Conservation (phyloP, 2,113 vertebrate genomes). For the Jacana jacana region DNA sequence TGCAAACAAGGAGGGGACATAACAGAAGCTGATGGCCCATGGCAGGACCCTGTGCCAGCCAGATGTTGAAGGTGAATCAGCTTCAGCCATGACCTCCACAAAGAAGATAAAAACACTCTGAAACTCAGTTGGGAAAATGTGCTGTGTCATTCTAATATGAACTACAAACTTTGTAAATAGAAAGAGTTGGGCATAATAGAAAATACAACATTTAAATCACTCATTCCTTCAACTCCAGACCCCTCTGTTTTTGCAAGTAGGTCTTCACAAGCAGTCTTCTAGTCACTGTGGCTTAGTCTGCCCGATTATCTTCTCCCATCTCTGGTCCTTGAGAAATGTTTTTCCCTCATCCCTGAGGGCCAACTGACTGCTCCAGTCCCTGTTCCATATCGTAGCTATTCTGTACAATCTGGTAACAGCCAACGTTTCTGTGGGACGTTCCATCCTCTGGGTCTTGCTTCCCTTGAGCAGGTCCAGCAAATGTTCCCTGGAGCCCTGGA, state of each 20-base stretch:
- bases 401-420: background rate
- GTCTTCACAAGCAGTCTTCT: background rate
- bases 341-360: background rate
- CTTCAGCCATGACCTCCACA: rapidly evolving
- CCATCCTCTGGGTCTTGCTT: background rate
- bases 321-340: background rate
- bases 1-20: background rate
- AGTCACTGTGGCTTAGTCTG: background rate
- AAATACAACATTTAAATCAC: background rate
- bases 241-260: background rate
- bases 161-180: background rate
- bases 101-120: background rate
- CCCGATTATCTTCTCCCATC: background rate
- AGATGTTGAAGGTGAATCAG: background rate
- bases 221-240: background rate
- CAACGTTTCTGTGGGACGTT: background rate
- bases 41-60: background rate
- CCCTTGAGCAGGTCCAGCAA: background rate
- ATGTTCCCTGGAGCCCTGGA: too few relatives aligned
- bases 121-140: background rate
- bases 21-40: background rate
- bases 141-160: background rate
- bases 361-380: background rate
- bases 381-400: background rate
- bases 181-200: background rate